Percentiles rank a stretch among this genome's conserved stretches.
Conservation (phyloP, 2,113 vertebrate genomes). For the Aepyceros melampus region DNA sequence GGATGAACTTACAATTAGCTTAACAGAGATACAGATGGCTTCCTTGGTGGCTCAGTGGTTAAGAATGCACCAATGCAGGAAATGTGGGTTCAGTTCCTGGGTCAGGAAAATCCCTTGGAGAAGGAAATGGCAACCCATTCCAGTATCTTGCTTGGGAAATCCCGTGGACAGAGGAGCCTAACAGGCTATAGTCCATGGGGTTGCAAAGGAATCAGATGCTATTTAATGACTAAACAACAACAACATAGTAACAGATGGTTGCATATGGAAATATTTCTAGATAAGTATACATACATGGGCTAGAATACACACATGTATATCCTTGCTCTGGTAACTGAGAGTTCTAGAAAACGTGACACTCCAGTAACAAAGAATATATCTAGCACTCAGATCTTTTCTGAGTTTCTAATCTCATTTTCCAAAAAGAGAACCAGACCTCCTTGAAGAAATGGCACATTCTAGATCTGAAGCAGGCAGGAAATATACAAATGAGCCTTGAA, state of each 20-base stretch:
- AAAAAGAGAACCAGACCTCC: background rate
- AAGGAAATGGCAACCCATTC: background rate
- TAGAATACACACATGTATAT: background rate
- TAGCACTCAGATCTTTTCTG: background rate
- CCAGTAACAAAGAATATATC: background rate
- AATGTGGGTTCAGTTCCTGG: background rate
- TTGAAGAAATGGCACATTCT: background rate
- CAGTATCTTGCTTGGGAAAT: background rate
- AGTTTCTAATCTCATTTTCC: background rate
- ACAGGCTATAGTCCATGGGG: rapidly evolving
- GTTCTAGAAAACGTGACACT: background rate
- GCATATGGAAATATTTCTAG: background rate
- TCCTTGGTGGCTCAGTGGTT: background rate
- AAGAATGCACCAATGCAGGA: background rate
- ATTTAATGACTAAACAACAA: background rate
- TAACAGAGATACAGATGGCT: background rate
- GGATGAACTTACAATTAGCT: background rate
- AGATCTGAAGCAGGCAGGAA: background rate
- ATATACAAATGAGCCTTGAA: background rate
- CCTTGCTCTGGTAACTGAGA: background rate
- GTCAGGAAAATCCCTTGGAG: background rate
- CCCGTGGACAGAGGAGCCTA: background rate
- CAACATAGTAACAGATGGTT: background rate
- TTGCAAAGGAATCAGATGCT: background rate
- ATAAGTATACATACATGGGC: background rate